Conservation (phyloP, 2,888 invertebrate species). For the Catocala sponsa region DNA sequence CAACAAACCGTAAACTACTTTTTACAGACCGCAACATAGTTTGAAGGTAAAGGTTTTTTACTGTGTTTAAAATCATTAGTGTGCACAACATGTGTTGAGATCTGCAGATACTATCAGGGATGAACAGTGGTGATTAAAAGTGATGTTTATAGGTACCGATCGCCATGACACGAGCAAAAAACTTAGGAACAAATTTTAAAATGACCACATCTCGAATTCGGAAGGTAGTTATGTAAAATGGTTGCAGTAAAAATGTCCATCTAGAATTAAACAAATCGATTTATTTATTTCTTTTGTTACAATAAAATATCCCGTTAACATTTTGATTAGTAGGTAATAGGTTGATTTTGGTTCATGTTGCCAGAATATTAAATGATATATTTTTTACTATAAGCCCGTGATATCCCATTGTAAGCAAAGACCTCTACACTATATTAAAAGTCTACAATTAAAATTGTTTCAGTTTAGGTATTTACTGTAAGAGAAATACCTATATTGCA, state of each 20-base stretch:
- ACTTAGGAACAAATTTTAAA: slow-evolving; percentile 54
- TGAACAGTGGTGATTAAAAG: slow-evolving; percentile 67
- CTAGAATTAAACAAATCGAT: slow-evolving; percentile 9
- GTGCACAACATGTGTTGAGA: slow-evolving; percentile 76
- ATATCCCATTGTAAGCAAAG: too few relatives aligned
- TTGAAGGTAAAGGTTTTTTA: slow-evolving; percentile 56
- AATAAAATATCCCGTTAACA: neutral
- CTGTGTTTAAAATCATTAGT: slow-evolving; percentile 74
- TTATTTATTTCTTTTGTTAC: slow-evolving; percentile 1
- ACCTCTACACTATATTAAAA: too few relatives aligned
- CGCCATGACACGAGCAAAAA: slow-evolving; percentile 55
- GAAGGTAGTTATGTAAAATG: slow-evolving; percentile 36
- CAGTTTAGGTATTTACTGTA: too few relatives aligned
- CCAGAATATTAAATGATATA: too few relatives aligned
- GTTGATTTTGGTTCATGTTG: too few relatives aligned
- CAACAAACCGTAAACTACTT: slow-evolving; percentile 7
- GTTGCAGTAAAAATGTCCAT: slow-evolving; percentile 16
- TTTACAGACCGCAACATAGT: slow-evolving; percentile 30
- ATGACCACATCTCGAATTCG: slow-evolving; percentile 60
- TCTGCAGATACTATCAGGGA: slow-evolving; percentile 71
- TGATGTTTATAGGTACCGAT: slow-evolving; percentile 69
- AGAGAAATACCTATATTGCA: too few relatives aligned
- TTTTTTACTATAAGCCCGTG: too few relatives aligned
- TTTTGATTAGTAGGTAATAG: too few relatives aligned
- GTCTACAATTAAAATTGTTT: too few relatives aligned